Evolutionary conservation across 2,888 invertebrate species (phyloP).

Genomic region (Sarcophaga carnaria): DNA sequence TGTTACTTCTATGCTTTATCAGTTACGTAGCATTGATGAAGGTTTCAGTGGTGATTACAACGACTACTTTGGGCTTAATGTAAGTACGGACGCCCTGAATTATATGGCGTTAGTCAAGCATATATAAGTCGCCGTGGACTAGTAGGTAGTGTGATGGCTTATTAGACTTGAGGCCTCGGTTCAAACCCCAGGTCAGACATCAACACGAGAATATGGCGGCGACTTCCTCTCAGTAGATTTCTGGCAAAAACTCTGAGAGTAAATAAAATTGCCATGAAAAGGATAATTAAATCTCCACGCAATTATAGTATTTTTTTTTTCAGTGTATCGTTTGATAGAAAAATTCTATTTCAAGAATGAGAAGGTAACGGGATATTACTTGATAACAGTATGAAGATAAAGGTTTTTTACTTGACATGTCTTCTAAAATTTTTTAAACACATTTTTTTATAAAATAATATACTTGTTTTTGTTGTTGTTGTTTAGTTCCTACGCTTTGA

Average conservation of each 20-base stretch:
- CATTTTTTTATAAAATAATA: background rate
- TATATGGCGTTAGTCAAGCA: too few species aligned
- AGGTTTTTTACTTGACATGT: constrained; percentile 44
- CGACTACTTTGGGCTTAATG: constrained; percentile 91
- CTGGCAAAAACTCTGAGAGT: too few species aligned
- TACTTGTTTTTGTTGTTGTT: constrained; percentile 9
- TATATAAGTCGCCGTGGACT: too few species aligned
- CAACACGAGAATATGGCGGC: too few species aligned
- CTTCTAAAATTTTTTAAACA: constrained; percentile 37
- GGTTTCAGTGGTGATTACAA: constrained; percentile 97
- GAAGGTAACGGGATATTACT: background rate
- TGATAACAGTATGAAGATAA: constrained; percentile 55
- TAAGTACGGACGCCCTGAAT: constrained; percentile 93
- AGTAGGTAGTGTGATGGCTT: too few species aligned
- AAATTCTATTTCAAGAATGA: constrained; percentile 22
- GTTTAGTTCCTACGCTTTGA: constrained; percentile 48
- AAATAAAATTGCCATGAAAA: too few species aligned
- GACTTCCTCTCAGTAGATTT: too few species aligned
- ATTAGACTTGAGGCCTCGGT: too few species aligned
- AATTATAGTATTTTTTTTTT: background rate
- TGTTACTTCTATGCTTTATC: constrained; percentile 95
- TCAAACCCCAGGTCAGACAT: too few species aligned
- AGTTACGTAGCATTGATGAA: constrained; percentile 96
- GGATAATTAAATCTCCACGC: background rate
- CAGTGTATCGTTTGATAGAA: constrained; percentile 18